Base-by-base conservation (phyloP, 2,797 vertebrate genomes). In the Ceyx erithaca region DNA sequence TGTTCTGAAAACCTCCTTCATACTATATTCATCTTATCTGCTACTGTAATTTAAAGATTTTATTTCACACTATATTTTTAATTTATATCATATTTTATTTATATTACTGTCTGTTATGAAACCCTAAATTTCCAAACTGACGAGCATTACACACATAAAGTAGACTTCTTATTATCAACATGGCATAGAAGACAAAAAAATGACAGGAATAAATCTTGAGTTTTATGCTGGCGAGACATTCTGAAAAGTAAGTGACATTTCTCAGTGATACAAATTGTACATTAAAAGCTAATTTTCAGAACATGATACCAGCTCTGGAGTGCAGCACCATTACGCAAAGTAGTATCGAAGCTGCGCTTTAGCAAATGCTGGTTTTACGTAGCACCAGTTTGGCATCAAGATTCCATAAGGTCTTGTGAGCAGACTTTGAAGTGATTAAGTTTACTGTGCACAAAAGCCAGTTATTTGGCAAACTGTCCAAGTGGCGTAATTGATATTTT, bases 281-380 rank as follows among this genome's bases (percentile, higher is more conserved):
- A 97, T 97, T 97, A 97, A 96, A 96, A 97, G 96, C 96, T 97
- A 96, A 97, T 97, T 97, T 97, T 95, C 96, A 95, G 95, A 93
- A 96, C 92, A 93, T 7, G 94, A 96, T 88, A 40, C 91, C 92
- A 93, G 96, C 96, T 81, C 90, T 45, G 20, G 95, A 97, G 95
- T 21, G 23, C 62, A 85, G 95, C 91, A 89, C 94, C 96, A 93
- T 95, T 89, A 86, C 16, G 9, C 83, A 31, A 18, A 90, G 94
- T 28, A 82, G 89, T 61, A 85, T 20, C 7, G 8, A 58, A 76
- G 95, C 93, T 5, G 37, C 21, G 63, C 90, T 92, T 92, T 92
- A 80, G 95, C 61, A 66, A 72, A 92, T 16, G 87, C 45, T 6
- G 63, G 41, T 23, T 35, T 62, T 23, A 59, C 28, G 88, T 45